Base-by-base conservation (phyloP, 2,888 invertebrate genomes). In the Seira sanloemensis region DNA sequence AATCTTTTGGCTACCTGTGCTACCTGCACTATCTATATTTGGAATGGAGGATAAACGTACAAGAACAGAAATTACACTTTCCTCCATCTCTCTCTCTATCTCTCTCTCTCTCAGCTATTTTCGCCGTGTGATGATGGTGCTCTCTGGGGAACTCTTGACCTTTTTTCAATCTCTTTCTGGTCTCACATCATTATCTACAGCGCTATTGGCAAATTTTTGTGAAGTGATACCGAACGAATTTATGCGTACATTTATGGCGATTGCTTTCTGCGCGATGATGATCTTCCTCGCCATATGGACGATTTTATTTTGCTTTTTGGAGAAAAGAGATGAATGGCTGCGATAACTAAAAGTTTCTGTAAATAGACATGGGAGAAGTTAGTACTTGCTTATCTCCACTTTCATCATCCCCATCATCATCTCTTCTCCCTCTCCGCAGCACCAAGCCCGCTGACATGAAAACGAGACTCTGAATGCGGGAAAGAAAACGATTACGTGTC, bases 71-170 rank as follows among this genome's bases (percentile, higher is more conserved):
- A n/a, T n/a, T n/a, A n/a, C n/a, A n/a, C n/a, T n/a, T n/a, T n/a
- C n/a, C n/a, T n/a, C n/a, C n/a, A n/a, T n/a, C n/a, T n/a, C n/a
- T n/a, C n/a, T n/a, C n/a, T n/a, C n/a, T n/a, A n/a, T n/a, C n/a
- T n/a, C n/a, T n/a, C n/a, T n/a, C n/a, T n/a, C n/a, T n/a, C n/a
- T n/a, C n/a, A n/a, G n/a, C n/a, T n/a, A n/a, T n/a, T n/a, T n/a
- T n/a, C n/a, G n/a, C n/a, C n/a, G n/a, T n/a, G n/a, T n/a, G n/a
- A n/a, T n/a, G n/a, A n/a, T n/a, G n/a, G n/a, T 50, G 50, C 5
- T 7, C 50, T 50, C 74, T 74, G 62, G 27, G 74, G 72, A 72
- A 72, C 72, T 74, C 62, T 74, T 74, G 74, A 74, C 74, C 74
- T 65, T 74, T 50, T 50, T 50, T 50, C 50, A 50, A 50, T 50